Base-by-base conservation (phyloP, 1,140 invertebrate genomes). In the Lucilia cuprina region DNA sequence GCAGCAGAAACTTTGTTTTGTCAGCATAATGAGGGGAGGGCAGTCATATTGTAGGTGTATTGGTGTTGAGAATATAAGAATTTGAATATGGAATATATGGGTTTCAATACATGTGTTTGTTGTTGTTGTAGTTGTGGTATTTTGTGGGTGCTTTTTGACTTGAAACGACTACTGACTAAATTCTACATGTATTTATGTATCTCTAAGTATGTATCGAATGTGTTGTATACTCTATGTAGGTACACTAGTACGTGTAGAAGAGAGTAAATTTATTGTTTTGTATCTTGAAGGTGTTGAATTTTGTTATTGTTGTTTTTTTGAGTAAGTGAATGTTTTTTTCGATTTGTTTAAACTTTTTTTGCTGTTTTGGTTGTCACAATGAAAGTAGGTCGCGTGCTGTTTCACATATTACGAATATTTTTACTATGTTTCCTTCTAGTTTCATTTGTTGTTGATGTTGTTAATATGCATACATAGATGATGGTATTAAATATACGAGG, bases 321-420 rank as follows among this genome's bases (percentile, higher is more conserved):
- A 70, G n/a, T 60, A 60, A 60, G 55, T 70, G 65, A 70, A 70
- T 70, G 65, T 21, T 70, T 19, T 60, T 21, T 41, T 41, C 41
- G 41, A 41, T 41, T 74, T 21, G 60, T 77, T 35, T 77, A 10
- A 34, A 0, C 35, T 77, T 14, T 77, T 34, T 34, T 19, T 80
- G 77, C 77, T 80, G 41, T 47, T 60, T 70, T 80, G 77, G n/a
- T 50, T 80, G 77, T 80, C 77, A 49, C 77, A 80, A 80, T 50
- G 77, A 80, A 80, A 80, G 77, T 80, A 49, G 77, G 77, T 80
- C 77, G 77, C 77, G 77, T 80, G 77, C 77, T 80, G 77, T 80
- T 80, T 80, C 41, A 50, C 77, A 49, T 80, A 80, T 80, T 80
- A 47, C 77, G 77, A 80, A 80, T 80, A 80, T 50, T 21, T 47